These are phyloP conservation scores for Drosophila robusta DNA, from an alignment of 2,888 invertebrate genomes.

Conservation along the genomic window DNA sequence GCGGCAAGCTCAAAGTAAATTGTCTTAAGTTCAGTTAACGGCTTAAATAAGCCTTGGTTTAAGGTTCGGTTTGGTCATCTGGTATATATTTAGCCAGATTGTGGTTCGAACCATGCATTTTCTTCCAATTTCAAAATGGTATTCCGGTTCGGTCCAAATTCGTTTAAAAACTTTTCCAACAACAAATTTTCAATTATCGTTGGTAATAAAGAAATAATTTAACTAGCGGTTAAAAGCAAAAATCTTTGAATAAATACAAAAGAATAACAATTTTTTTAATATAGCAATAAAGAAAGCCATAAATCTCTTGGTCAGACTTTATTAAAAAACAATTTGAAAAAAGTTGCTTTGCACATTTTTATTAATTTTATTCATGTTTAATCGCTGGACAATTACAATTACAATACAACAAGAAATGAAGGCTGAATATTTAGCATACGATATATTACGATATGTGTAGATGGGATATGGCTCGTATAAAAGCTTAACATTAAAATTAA, in stretches of 20 bases:
- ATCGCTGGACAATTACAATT: conserved; percentile 64
- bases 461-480: conserved; percentile 75
- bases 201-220: not conserved
- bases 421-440: conserved; percentile 51
- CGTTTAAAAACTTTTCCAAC: too few species aligned
- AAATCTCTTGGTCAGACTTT: conserved; percentile 10
- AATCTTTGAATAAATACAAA: not conserved
- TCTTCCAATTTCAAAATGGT: too few species aligned
- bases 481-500: conserved; percentile 48
- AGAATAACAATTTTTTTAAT: not conserved
- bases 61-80: too few species aligned
- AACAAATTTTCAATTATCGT: too few species aligned
- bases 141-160: too few species aligned
- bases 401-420: conserved; percentile 72
- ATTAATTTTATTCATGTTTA: conserved; percentile 67
- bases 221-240: not conserved
- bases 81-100: too few species aligned
- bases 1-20: too few species aligned
- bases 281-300: conserved; percentile 1
- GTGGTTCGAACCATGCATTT: too few species aligned
- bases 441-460: conserved; percentile 36
- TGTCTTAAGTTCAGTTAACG: too few species aligned
- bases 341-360: conserved; percentile 32
- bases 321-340: conserved; percentile 9
- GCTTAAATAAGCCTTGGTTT: too few species aligned